Base-by-base conservation (phyloP, 1,140 invertebrate species). In the Pentalonia nigronervosa region DNA sequence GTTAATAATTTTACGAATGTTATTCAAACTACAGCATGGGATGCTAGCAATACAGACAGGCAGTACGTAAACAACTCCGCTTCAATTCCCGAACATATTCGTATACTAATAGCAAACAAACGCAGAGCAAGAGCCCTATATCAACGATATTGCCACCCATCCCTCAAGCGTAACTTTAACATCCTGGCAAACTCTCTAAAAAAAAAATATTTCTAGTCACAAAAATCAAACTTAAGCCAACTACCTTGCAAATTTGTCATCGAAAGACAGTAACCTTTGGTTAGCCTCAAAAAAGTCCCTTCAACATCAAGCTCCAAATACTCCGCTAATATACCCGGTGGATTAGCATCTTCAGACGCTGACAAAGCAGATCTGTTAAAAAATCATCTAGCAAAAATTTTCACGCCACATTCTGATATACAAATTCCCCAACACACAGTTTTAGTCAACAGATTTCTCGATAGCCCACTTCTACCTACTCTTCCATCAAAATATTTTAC, bases 241-340 rank as follows among this genome's bases (percentile, higher is more conserved):
- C n/a, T n/a, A n/a, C n/a, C n/a, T n/a, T n/a, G n/a, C n/a, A n/a
- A n/a, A n/a, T n/a, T n/a, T n/a, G n/a, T n/a, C n/a, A n/a, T n/a
- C n/a, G n/a, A n/a, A n/a, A n/a, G n/a, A 89, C 20, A 89, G 45
- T 48, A 92, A 48, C 6, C 94, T 94, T 4, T 94, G 94, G 94
- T 94, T 60, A 91, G 94, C 93, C 0, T 94, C 94, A 17, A 94
- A 94, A 93, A 48, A 90, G 21, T 50, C 94, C 14, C 94, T 93
- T 56, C 67, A 76, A 92, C 91, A 93, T 21, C 91, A 90, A 21
- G 0, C 89, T n/a, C n/a, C n/a, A n/a, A n/a, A n/a, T n/a, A n/a
- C n/a, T n/a, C n/a, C n/a, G n/a, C n/a, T n/a, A n/a, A n/a, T n/a
- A n/a, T n/a, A n/a, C n/a, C n/a, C n/a, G n/a, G n/a, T n/a, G n/a